These are phyloP conservation scores for Cordilura impudica DNA, from an alignment of 2,888 invertebrate species.

Conservation along the genomic window DNA sequence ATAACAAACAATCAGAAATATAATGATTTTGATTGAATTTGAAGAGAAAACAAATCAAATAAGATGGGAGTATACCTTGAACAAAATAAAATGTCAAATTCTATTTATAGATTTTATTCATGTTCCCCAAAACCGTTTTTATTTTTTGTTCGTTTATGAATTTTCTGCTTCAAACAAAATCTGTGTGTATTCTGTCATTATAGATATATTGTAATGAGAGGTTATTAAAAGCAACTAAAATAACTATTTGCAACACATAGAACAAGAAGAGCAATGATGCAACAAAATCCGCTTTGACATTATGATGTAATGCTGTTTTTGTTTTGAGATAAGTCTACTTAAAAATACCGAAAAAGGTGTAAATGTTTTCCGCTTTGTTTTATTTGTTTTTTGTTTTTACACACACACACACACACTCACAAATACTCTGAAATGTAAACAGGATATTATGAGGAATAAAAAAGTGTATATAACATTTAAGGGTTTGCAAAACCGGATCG, in stretches of 20 bases:
- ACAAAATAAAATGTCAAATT: conserved; percentile 19
- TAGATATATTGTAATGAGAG: neutral
- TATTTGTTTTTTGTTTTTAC: too few relatives aligned
- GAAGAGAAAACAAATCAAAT: conserved; percentile 11
- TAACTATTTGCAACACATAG: too few relatives aligned
- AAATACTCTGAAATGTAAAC: neutral
- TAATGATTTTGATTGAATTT: conserved; percentile 35
- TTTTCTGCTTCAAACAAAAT: neutral
- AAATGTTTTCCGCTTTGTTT: too few relatives aligned
- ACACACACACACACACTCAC: neutral
- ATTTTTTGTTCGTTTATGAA: neutral
- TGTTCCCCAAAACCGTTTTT: neutral
- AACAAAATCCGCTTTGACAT: conserved; percentile 13
- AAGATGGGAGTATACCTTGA: conserved; percentile 16
- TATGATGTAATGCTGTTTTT: neutral
- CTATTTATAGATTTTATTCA: neutral
- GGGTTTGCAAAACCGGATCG: too few relatives aligned
- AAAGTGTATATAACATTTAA: too few relatives aligned
- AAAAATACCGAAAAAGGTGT: neutral
- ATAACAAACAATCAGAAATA: conserved; percentile 6
- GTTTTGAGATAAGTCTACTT: neutral
- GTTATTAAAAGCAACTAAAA: neutral
- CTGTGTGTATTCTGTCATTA: neutral
- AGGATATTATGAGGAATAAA: conserved; percentile 22
- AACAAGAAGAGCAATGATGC: conserved; percentile 2